phyloP scores from a whole-genome alignment of 1,140 invertebrate species.

The Anastrepha ludens region DNA sequence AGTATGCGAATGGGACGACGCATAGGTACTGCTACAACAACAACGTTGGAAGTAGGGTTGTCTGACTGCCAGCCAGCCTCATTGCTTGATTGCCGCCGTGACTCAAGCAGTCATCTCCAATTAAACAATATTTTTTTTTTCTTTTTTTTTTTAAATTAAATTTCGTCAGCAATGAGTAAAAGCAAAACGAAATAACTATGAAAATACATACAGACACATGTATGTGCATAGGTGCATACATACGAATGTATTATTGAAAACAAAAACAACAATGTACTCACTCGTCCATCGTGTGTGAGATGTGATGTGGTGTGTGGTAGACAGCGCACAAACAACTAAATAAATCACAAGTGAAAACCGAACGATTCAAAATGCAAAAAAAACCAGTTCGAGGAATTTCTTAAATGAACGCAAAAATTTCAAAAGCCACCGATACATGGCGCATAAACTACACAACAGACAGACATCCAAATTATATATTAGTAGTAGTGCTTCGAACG shows the following conservation, averaged over 20 bases:
- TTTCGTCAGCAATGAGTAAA: not conserved
- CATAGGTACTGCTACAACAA: not conserved
- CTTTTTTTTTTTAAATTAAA: not conserved
- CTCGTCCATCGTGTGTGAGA: too few species aligned
- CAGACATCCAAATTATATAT: not conserved
- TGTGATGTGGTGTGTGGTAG: too few species aligned
- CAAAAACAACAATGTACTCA: too few species aligned
- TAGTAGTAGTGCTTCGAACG: too few species aligned
- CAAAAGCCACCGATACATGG: not conserved
- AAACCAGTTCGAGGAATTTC: conserved; percentile 45
- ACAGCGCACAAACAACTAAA: conserved; percentile 15
- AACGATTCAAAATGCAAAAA: conserved; percentile 8
- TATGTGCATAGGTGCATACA: not conserved
- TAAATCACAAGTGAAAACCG: conserved; percentile 46
- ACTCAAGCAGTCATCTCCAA: conserved; percentile 10
- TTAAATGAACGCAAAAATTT: conserved; percentile 30
- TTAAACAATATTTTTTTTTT: conserved; percentile 6
- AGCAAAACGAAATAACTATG: not conserved
- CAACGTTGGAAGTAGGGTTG: not conserved
- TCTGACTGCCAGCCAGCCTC: not conserved
- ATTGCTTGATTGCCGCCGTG: not conserved
- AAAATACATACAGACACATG: not conserved
- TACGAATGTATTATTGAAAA: not conserved
- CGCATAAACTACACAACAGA: not conserved
- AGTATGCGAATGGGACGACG: not conserved